Evolutionary conservation across 2,113 vertebrate species (phyloP).

Genomic region (Geococcyx californianus): DNA sequence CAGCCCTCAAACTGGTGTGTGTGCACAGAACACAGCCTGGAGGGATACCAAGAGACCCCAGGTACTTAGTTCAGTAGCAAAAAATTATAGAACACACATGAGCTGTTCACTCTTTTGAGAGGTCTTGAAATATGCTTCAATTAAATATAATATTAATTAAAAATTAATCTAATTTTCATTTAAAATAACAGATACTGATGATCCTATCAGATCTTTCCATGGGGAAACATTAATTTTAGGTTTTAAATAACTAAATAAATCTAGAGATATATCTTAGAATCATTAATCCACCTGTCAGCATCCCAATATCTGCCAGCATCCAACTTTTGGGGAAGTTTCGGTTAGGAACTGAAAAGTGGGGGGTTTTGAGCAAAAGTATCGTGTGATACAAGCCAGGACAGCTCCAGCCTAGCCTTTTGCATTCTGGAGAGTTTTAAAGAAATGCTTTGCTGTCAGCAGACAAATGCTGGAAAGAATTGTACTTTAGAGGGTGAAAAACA

Average conservation of each 20-base stretch:
- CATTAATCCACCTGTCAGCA: neutral
- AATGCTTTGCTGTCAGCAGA: neutral
- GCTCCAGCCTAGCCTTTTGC: neutral
- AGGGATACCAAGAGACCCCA: neutral
- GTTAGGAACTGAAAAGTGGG: neutral
- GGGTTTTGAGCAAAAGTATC: neutral
- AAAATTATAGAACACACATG: neutral
- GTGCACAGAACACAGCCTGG: neutral
- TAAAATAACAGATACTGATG: neutral
- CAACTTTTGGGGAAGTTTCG: neutral
- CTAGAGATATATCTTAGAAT: neutral
- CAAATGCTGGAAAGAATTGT: constrained; percentile 6
- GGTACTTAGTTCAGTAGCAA: neutral
- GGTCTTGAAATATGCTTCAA: neutral
- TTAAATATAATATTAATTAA: neutral
- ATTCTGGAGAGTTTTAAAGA: constrained; percentile 7
- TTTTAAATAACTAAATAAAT: neutral
- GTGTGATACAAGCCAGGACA: neutral
- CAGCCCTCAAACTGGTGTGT: neutral
- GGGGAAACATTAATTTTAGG: neutral
- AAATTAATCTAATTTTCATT: neutral
- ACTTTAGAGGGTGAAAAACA: neutral
- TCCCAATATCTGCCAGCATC: neutral
- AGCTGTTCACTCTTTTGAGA: neutral
- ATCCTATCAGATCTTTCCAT: neutral